Evolutionary conservation across 2,797 vertebrate species (phyloP).

Genomic region (Pseudochirops corinnae): DNA sequence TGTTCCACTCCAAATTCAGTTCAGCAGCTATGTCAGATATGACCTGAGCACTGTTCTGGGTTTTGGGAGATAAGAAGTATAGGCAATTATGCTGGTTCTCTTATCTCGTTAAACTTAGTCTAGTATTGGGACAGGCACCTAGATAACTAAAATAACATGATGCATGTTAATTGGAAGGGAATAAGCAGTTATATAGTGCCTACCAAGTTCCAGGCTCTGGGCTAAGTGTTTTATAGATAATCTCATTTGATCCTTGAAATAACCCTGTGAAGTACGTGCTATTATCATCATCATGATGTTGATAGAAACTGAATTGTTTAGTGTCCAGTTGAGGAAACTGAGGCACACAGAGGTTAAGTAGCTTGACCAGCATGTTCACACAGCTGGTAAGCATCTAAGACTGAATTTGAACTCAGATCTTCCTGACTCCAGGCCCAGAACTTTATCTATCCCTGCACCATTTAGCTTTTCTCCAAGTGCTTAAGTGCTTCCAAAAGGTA

Average conservation of each 20-base stretch:
- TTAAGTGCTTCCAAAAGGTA: neutral
- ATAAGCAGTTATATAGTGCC: neutral
- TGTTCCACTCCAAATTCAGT: neutral
- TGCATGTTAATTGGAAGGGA: too few relatives aligned
- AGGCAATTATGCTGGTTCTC: neutral
- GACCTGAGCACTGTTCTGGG: neutral
- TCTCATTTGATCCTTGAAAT: neutral
- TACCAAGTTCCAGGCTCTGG: neutral
- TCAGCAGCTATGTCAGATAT: neutral
- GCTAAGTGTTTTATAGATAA: neutral
- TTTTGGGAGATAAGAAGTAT: neutral
- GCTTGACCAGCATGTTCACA: neutral
- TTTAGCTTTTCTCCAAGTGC: neutral
- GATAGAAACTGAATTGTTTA: too few relatives aligned
- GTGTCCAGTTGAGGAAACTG: neutral
- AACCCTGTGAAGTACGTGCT: neutral
- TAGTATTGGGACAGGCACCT: neutral
- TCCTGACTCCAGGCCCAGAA: neutral
- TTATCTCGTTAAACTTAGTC: too few relatives aligned
- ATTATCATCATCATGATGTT: neutral
- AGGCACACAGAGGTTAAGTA: too few relatives aligned
- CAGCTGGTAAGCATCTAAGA: neutral
- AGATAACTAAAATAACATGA: neutral
- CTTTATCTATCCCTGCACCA: neutral
- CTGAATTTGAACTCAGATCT: too few relatives aligned